Evolutionary conservation across 2,113 vertebrate species (phyloP).

Genomic region (Nematolebias whitei): DNA sequence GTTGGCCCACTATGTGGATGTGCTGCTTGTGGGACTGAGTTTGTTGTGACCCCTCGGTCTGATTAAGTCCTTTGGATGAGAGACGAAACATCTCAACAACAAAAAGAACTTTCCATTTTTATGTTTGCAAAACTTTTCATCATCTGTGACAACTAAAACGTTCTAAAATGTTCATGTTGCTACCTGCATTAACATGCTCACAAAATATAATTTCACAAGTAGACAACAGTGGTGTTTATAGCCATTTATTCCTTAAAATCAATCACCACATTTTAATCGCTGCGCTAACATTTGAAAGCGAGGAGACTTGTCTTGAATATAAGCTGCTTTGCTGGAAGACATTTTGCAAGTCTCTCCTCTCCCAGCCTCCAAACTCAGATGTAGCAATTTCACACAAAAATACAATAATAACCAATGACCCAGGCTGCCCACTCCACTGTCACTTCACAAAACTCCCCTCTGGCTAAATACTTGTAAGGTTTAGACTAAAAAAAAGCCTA

Average conservation of each 20-base stretch:
- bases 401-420: conserved; percentile 55
- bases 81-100: too few relatives aligned
- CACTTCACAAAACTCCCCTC: conserved; percentile 42
- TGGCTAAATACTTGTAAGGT: conserved; percentile 25
- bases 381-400: conserved; percentile 56
- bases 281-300: not conserved
- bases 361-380: conserved; percentile 49
- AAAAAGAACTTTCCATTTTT: too few relatives aligned
- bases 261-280: not conserved
- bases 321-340: conserved; percentile 30
- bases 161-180: not conserved
- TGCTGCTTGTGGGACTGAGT: too few relatives aligned
- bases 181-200: not conserved
- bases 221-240: not conserved
- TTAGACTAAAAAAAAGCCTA: conserved; percentile 13
- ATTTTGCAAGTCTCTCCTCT: conserved; percentile 39
- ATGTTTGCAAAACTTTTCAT: not conserved
- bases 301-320: conserved; percentile 13
- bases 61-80: too few relatives aligned
- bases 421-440: conserved; percentile 45
- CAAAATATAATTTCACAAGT: not conserved
- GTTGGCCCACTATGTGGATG: too few relatives aligned
- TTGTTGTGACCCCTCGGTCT: too few relatives aligned
- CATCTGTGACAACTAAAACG: not conserved
- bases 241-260: conserved; percentile 3